Percentiles rank a stretch among this genome's conserved stretches.
Evolutionary conservation across 2,888 invertebrate genomes (phyloP).

Genomic region (Melanchra persicariae): DNA sequence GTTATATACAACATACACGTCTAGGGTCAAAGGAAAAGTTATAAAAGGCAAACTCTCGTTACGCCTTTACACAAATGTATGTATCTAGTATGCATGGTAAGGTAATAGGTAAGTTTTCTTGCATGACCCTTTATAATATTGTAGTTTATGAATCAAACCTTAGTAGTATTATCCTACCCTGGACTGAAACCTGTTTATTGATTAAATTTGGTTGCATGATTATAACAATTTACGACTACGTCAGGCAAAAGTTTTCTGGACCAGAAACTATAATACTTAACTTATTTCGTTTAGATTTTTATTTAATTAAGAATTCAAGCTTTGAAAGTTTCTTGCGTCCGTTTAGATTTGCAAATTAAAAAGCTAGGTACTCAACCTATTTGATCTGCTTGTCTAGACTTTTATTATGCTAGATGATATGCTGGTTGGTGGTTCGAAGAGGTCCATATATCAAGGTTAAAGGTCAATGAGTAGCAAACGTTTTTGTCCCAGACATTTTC

Average conservation of each 20-base stretch:
- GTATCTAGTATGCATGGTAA: background rate
- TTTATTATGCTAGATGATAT: background rate
- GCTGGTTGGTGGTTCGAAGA: background rate
- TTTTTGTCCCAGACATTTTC: background rate
- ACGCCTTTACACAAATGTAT: background rate
- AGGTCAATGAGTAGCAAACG: background rate
- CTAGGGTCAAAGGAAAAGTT: slow-evolving; percentile 49
- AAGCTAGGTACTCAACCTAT: background rate
- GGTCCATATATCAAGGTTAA: background rate
- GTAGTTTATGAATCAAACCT: background rate
- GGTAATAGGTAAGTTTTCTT: no score
- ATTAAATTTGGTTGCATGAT: no score
- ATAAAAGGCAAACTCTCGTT: slow-evolving; percentile 21
- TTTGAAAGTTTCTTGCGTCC: background rate
- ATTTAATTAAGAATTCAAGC: rapidly evolving
- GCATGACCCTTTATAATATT: background rate
- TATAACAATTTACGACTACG: no score
- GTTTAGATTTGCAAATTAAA: background rate
- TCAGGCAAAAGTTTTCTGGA: background rate
- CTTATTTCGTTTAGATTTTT: background rate
- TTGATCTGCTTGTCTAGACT: background rate
- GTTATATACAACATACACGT: slow-evolving; percentile 39
- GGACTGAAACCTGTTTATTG: no score
- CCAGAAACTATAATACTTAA: background rate
- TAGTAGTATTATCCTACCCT: no score